Evolutionary conservation across 2,797 vertebrate species (phyloP), one percentile per base, ranked within the genome.

Genomic region (Harpagifer antarcticus): DNA sequence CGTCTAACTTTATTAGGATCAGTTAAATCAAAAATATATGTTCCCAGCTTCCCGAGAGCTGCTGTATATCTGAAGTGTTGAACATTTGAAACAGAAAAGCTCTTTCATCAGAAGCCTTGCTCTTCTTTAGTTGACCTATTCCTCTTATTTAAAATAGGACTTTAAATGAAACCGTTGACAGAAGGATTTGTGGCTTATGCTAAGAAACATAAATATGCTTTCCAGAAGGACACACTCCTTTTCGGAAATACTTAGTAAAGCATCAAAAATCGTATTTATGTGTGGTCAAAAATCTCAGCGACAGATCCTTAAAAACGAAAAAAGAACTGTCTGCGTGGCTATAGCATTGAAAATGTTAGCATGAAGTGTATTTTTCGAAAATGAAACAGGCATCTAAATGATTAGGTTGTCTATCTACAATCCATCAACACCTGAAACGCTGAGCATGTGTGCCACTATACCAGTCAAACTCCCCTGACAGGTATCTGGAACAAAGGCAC

Each of bases 391-490:
- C 50, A 58, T 37, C 10, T 53, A n/a, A 50, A 42, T 72, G 12
- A 76, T 43, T 23, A 53, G 16, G 60, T 77, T 2, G 33, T 27
- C 37, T 56, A 42, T 1, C 20, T 0, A 40, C 45, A 55, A 43
- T 42, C 19, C 52, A 56, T 72, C 14, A 65, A 49, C 50, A 68
- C 56, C n/a, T 60, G 31, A 55, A 23, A 20, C 9, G 47, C 23
- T 20, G 33, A 44, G 23, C 64, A 68, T 0, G 3, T 2, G 5
- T 48, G 52, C 17, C 31, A 48, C 8, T 10, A 20, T 52, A 81
- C 81, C 61, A 15, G 77, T 77, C 71, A 64, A 75, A 85, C 83
- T 74, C 64, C 74, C 58, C 50, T 19, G 47, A 77, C 86, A 69
- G 58, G 72, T 83, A 86, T 45, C 62, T 67, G 52, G 13, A 53